Conservation (phyloP, 2,888 invertebrate genomes). For the Pterostichus niger region DNA sequence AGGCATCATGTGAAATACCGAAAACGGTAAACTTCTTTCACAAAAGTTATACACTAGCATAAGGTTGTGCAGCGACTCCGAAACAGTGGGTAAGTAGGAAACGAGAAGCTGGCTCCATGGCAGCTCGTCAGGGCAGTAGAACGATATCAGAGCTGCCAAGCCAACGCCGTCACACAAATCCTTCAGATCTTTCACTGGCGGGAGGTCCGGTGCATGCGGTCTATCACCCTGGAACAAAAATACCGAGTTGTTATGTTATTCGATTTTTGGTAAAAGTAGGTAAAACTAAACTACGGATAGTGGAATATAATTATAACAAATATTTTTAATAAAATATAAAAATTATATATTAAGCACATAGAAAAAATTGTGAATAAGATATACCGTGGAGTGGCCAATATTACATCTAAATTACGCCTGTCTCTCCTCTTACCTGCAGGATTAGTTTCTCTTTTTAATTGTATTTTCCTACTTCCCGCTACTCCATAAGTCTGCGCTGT, state of each 20-base stretch:
- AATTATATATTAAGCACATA: too few relatives aligned
- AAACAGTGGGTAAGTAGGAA: slow-evolving; percentile 86
- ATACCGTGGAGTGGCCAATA: too few relatives aligned
- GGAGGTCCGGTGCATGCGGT: slow-evolving; percentile 81
- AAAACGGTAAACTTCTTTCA: slow-evolving; percentile 89
- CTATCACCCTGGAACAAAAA: slow-evolving; percentile 79
- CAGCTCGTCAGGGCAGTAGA: slow-evolving; percentile 92
- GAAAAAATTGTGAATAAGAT: too few relatives aligned
- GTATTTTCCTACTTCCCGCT: too few relatives aligned
- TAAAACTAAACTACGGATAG: neutral
- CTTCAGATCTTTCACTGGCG: slow-evolving; percentile 87
- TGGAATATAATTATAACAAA: slow-evolving; percentile 1
- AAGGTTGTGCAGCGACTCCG: slow-evolving; percentile 95
- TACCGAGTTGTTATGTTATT: neutral
- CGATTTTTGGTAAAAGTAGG: neutral
- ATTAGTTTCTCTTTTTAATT: too few relatives aligned
- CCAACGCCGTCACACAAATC: slow-evolving; percentile 96
- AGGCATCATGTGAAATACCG: slow-evolving; percentile 96
- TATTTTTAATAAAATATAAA: neutral
- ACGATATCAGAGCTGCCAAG: slow-evolving; percentile 91
- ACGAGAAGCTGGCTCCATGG: slow-evolving; percentile 84
- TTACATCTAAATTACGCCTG: too few relatives aligned
- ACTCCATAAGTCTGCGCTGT: too few relatives aligned
- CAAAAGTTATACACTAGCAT: slow-evolving; percentile 94
- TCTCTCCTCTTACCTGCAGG: too few relatives aligned